phyloP scores from a whole-genome alignment of 1,140 invertebrate genomes.

The Papilio xuthus region DNA sequence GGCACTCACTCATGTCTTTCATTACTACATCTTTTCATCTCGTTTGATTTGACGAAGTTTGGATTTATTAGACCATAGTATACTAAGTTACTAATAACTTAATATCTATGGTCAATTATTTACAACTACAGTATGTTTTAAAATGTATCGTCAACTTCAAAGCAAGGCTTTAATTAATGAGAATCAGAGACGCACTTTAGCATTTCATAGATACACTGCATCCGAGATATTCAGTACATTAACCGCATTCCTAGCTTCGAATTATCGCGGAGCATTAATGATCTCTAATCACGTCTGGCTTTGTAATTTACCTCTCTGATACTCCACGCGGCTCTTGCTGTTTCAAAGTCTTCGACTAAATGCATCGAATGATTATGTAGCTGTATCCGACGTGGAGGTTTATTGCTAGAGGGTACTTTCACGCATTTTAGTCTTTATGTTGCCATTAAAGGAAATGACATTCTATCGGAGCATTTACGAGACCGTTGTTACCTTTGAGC shows the following conservation, averaged over 20 bases:
- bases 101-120: not conserved
- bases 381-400: constrained; percentile 35
- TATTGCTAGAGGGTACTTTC: constrained; percentile 50
- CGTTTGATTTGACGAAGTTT: too few relatives aligned
- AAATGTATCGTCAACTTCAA: constrained; percentile 16
- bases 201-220: constrained; percentile 30
- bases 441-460: constrained; percentile 48
- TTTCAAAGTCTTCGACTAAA: constrained; percentile 34
- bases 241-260: constrained; percentile 34
- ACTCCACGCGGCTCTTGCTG: constrained; percentile 6
- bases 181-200: constrained; percentile 34
- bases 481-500: constrained; percentile 12
- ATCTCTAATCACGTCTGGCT: constrained; percentile 37
- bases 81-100: not conserved
- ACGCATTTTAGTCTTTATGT: constrained; percentile 38
- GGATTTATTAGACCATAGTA: too few relatives aligned
- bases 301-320: constrained; percentile 37
- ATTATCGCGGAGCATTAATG: constrained; percentile 37
- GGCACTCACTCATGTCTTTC: too few relatives aligned
- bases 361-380: constrained; percentile 24
- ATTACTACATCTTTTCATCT: too few relatives aligned
- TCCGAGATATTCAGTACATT: constrained; percentile 36
- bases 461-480: constrained; percentile 28
- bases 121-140: not conserved
- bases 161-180: constrained; percentile 24